Evolutionary conservation across 2,888 invertebrate genomes (phyloP).

Genomic region (Epistrophe grossulariae): DNA sequence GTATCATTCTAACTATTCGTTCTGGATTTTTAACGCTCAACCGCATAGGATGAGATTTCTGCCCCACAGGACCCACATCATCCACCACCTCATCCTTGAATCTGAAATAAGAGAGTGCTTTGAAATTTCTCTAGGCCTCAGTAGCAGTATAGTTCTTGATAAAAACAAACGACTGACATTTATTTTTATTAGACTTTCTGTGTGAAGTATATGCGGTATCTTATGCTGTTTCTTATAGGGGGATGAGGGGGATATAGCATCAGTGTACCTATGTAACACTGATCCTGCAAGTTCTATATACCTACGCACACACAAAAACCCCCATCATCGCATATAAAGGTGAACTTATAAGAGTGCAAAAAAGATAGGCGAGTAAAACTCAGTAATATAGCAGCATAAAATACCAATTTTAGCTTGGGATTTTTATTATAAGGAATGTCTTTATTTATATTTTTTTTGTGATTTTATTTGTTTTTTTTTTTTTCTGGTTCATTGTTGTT

Average conservation of each 20-base stretch:
- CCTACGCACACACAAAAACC: conserved; percentile 22
- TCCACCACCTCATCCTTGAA: background rate
- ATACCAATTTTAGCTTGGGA: conserved; percentile 78
- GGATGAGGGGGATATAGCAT: conserved; percentile 1
- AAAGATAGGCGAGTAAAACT: conserved; percentile 60
- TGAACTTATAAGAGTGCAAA: conserved; percentile 58
- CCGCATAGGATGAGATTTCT: conserved; percentile 39
- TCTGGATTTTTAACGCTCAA: conserved; percentile 34
- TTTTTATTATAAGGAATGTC: conserved; percentile 84
- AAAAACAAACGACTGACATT: conserved; percentile 84
- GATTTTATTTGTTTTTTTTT: conserved; percentile 66
- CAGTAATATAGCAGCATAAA: conserved; percentile 55
- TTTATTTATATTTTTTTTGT: conserved; percentile 81
- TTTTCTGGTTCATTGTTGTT: conserved; percentile 6
- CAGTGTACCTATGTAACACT: too few species aligned
- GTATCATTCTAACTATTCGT: conserved; percentile 19
- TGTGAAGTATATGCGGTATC: conserved; percentile 63
- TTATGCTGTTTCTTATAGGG: conserved; percentile 15
- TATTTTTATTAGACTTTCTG: conserved; percentile 83
- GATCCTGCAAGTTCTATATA: conserved; percentile 12
- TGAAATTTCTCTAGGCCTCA: conserved; percentile 69
- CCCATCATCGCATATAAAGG: conserved; percentile 63
- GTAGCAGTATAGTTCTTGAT: conserved; percentile 79
- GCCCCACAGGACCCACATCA: conserved; percentile 35
- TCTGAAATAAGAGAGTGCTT: conserved; percentile 23